A percentile compares a stretch with the other conserved stretches of the same genome.
Conservation (phyloP, 2,797 vertebrate genomes). For the Mus caroli region DNA sequence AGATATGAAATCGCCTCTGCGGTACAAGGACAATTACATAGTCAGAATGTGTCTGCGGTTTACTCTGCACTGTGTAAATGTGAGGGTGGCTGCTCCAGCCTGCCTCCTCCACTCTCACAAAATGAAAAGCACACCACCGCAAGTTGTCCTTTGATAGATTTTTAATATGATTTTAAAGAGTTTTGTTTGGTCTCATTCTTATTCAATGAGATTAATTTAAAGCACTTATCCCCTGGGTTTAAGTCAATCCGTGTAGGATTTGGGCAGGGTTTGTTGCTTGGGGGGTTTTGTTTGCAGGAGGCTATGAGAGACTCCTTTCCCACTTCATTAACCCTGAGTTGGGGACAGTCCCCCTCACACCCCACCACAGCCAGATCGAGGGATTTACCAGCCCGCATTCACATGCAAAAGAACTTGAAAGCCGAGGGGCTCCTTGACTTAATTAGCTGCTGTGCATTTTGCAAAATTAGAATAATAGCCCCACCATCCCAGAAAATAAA, state of each 20-base stretch:
- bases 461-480: constrained; percentile 85
- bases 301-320: constrained; percentile 96
- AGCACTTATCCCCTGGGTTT: constrained; percentile 98
- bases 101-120: constrained; percentile 79
- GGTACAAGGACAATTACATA: constrained; percentile 90
- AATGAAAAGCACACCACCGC: constrained; percentile 90
- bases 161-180: constrained; percentile 98
- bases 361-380: constrained; percentile 87
- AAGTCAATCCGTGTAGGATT: constrained; percentile 95
- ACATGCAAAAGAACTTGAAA: constrained; percentile 95
- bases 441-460: constrained; percentile 93
- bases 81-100: constrained; percentile 80
- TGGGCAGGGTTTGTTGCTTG: constrained; percentile 87
- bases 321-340: constrained; percentile 99
- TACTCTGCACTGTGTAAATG: constrained; percentile 89
- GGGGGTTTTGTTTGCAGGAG: constrained; percentile 92
- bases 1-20: constrained; percentile 81
- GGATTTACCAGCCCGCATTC: constrained; percentile 96
- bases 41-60: constrained; percentile 87
- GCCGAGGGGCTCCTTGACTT: constrained; percentile 87
- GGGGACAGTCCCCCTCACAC: constrained; percentile 90
- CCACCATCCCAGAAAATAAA: constrained; percentile 63
- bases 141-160: constrained; percentile 97
- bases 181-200: constrained; percentile 96
- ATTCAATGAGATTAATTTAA: constrained; percentile 98